Conservation (phyloP, 2,888 invertebrate genomes). For the Agapostemon virescens region DNA sequence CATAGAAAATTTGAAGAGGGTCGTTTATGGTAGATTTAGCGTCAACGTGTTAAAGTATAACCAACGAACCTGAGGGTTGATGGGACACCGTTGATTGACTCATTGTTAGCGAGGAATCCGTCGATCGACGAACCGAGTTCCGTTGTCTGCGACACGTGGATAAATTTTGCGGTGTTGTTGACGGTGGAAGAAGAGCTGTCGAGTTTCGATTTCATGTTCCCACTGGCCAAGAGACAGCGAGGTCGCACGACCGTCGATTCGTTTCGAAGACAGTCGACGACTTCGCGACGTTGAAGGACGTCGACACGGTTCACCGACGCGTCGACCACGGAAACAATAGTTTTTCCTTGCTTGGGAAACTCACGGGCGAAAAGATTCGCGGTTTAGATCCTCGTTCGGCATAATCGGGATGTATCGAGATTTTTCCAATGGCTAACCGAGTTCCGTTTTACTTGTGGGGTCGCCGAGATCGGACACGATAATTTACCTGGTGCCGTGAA, state of each 20-base stretch:
- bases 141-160: conserved; percentile 37
- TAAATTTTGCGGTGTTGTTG: conserved; percentile 49
- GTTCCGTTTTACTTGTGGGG: neutral
- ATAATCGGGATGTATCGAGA: conserved; percentile 9
- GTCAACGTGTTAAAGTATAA: neutral
- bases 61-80: conserved; percentile 46
- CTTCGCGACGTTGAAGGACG: conserved; percentile 43
- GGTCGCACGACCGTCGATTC: conserved; percentile 55
- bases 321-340: neutral
- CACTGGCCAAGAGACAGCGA: conserved; percentile 52
- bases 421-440: neutral
- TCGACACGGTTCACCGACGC: neutral
- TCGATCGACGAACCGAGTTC: conserved; percentile 20
- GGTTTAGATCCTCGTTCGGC: conserved; percentile 29
- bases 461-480: conserved; percentile 15
- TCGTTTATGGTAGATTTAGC: too few relatives aligned
- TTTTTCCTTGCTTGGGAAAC: neutral
- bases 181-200: conserved; percentile 22
- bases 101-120: conserved; percentile 39
- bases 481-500: conserved; percentile 33
- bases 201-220: conserved; percentile 61
- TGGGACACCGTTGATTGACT: conserved; percentile 35
- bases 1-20: too few relatives aligned
- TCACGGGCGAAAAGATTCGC: neutral
- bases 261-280: conserved; percentile 62